A percentile compares a stretch with the other conserved stretches of the same genome.
Conservation (phyloP, 2,113 vertebrate genomes). For the Prionailurus bengalensis region DNA sequence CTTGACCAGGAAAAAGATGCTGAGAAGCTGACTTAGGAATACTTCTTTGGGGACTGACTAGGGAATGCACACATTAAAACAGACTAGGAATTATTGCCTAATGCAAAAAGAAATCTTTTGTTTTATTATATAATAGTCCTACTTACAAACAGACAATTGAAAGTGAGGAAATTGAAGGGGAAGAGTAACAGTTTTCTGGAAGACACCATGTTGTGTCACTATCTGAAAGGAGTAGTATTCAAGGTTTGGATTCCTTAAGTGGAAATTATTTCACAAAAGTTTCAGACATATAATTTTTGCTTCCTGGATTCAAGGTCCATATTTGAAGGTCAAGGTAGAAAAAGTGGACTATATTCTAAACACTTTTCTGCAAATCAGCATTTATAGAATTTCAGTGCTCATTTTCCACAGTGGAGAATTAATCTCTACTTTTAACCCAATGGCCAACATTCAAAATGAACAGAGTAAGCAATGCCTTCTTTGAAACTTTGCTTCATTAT, state of each 20-base stretch:
- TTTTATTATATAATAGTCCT: constrained; percentile 12
- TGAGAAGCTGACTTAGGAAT: constrained; percentile 75
- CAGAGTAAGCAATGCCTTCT: constrained; percentile 80
- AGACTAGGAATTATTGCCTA: constrained; percentile 44
- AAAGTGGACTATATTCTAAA: constrained; percentile 80
- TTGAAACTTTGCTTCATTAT: constrained; percentile 81
- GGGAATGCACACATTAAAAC: constrained; percentile 48
- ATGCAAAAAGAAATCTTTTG: neutral
- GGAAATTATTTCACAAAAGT: neutral
- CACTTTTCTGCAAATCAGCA: constrained; percentile 77
- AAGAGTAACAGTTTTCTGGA: neutral
- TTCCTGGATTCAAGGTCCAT: neutral
- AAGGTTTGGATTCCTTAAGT: neutral
- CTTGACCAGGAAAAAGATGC: constrained; percentile 70
- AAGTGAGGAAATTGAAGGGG: neutral
- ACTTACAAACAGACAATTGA: neutral
- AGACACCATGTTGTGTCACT: neutral
- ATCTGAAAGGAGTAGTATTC: neutral
- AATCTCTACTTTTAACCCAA: constrained; percentile 76
- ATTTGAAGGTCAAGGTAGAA: constrained; percentile 45
- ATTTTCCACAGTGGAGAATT: constrained; percentile 81
- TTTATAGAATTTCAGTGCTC: constrained; percentile 80
- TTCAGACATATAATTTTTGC: neutral
- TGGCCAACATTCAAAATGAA: constrained; percentile 68
- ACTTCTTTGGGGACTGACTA: constrained; percentile 67